Conservation (phyloP, 2,113 vertebrate genomes). For the Romanogobio albipinnatus region DNA sequence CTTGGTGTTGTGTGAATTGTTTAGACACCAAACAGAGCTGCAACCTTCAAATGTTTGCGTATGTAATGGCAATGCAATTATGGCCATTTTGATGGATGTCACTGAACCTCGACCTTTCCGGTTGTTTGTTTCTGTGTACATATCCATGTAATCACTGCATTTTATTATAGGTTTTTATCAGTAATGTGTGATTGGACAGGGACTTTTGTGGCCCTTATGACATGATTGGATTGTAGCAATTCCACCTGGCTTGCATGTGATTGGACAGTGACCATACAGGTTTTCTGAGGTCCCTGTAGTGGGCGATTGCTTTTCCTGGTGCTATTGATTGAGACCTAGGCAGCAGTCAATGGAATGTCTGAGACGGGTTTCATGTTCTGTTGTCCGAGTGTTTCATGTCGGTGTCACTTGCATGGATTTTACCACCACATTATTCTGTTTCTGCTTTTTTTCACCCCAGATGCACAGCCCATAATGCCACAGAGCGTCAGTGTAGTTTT, state of each 20-base stretch:
- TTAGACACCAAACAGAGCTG: conserved; percentile 3
- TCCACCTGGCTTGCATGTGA: conserved; percentile 36
- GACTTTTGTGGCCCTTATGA: conserved; percentile 9
- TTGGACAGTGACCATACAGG: conserved; percentile 65
- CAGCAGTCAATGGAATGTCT: conserved; percentile 72
- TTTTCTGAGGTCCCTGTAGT: conserved; percentile 56
- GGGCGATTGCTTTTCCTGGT: conserved; percentile 59
- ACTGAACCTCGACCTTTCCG: not conserved
- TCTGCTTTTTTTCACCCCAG: not conserved
- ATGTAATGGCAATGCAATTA: conserved; percentile 22
- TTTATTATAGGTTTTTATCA: conserved; percentile 19
- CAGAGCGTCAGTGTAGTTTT: not conserved
- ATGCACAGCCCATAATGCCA: not conserved
- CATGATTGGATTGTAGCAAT: conserved; percentile 63
- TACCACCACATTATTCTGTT: conserved; percentile 10
- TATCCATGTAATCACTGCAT: not conserved
- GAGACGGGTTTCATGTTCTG: conserved; percentile 67
- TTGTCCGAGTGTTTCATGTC: conserved; percentile 47
- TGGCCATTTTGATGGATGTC: not conserved
- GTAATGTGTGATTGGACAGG: conserved; percentile 37
- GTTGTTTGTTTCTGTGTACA: conserved; percentile 7
- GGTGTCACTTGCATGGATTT: conserved; percentile 61
- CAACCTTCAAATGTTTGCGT: conserved; percentile 10
- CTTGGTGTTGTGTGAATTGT: not conserved
- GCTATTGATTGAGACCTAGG: conserved; percentile 68